Conservation (phyloP, 2,113 vertebrate genomes). For the Atlantisia rogersi region DNA sequence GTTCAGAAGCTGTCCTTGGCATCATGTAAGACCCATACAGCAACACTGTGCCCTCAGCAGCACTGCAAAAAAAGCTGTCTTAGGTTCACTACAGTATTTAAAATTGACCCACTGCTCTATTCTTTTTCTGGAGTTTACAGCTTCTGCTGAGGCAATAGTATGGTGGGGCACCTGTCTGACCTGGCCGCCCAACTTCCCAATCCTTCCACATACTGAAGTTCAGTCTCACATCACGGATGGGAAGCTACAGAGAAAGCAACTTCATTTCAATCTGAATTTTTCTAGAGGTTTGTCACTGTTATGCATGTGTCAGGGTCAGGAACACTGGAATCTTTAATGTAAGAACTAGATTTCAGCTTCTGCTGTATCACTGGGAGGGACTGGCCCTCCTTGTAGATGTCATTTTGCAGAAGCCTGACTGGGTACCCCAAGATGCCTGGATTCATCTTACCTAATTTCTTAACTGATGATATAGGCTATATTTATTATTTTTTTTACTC, state of each 20-base stretch:
- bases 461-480: neutral
- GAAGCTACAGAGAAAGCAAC: neutral
- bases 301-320: neutral
- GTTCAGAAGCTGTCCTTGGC: neutral
- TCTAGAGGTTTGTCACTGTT: neutral
- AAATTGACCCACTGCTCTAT: neutral
- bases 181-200: neutral
- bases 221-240: neutral
- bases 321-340: neutral
- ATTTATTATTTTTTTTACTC: neutral
- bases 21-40: neutral
- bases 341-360: neutral
- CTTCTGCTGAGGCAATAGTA: neutral
- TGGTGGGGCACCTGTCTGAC: neutral
- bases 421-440: neutral
- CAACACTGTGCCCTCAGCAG: neutral
- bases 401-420: neutral
- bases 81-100: neutral
- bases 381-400: accelerated
- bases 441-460: neutral
- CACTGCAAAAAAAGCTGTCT: neutral
- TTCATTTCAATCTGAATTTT: neutral
- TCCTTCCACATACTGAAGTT: neutral
- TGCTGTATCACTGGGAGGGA: neutral
- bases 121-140: neutral